Evolutionary conservation across 2,888 invertebrate genomes (phyloP).

Genomic region (Pheosia gnoma): DNA sequence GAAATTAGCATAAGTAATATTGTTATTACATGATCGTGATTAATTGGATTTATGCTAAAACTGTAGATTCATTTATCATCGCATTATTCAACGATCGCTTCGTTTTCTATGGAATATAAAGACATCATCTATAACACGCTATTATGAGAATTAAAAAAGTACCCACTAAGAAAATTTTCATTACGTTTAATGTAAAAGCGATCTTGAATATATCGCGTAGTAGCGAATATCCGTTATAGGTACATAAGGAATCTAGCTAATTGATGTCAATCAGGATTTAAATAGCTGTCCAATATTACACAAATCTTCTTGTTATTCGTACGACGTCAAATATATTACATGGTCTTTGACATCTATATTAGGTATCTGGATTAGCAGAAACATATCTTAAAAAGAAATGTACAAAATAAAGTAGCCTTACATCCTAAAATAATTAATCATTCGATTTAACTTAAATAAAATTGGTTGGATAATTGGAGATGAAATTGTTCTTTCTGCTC

Average conservation of each 20-base stretch:
- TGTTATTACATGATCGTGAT: neutral
- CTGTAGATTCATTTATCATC: neutral
- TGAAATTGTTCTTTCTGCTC: neutral
- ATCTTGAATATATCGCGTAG: too few relatives aligned
- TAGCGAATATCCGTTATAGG: too few relatives aligned
- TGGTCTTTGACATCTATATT: conserved; percentile 24
- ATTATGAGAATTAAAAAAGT: too few relatives aligned
- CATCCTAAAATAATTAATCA: neutral
- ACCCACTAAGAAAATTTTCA: too few relatives aligned
- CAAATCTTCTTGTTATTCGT: conserved; percentile 14
- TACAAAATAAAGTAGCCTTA: conserved; percentile 2
- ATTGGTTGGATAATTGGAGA: neutral
- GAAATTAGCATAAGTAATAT: neutral
- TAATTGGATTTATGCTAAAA: neutral
- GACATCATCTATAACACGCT: too few relatives aligned
- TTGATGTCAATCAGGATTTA: neutral
- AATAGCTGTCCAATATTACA: neutral
- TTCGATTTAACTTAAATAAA: neutral
- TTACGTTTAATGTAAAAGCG: too few relatives aligned
- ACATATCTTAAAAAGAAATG: conserved; percentile 25
- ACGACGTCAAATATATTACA: conserved; percentile 27
- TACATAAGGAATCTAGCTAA: too few relatives aligned
- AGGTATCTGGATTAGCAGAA: conserved; percentile 23
- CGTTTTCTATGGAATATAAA: neutral
- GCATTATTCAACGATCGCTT: neutral